phyloP scores from a whole-genome alignment of 2,113 vertebrate genomes.

The Arvicanthis niloticus region DNA sequence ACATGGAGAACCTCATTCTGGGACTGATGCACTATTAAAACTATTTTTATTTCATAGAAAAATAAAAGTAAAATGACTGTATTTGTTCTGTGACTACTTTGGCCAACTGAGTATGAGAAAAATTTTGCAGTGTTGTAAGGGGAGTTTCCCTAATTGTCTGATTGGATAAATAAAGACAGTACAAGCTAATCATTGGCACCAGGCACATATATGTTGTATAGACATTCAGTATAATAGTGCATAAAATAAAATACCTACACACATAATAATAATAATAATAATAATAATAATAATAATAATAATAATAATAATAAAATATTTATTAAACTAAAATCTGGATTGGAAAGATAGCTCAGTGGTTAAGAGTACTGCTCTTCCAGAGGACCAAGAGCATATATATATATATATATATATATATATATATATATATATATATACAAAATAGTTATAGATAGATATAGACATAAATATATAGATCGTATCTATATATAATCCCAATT shows the following conservation, averaged over 20 bases:
- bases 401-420: background rate
- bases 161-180: no score
- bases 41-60: background rate
- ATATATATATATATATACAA: background rate
- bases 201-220: background rate
- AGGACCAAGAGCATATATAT: background rate
- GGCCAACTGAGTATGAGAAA: background rate
- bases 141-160: no score
- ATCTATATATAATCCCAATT: background rate
- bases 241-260: background rate
- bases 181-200: background rate
- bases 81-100: constrained; percentile 2
- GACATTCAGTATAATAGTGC: background rate
- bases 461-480: no score
- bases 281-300: no score
- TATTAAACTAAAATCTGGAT: background rate
- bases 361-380: background rate
- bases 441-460: background rate
- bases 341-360: background rate
- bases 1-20: background rate
- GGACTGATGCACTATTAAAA: background rate
- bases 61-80: background rate
- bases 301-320: background rate
- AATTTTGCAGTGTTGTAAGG: background rate
- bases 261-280: background rate